Percentiles rank a stretch among this genome's conserved stretches.
Evolutionary conservation across 1,140 invertebrate species (phyloP).

Genomic region (Brachionus manjavacas): DNA sequence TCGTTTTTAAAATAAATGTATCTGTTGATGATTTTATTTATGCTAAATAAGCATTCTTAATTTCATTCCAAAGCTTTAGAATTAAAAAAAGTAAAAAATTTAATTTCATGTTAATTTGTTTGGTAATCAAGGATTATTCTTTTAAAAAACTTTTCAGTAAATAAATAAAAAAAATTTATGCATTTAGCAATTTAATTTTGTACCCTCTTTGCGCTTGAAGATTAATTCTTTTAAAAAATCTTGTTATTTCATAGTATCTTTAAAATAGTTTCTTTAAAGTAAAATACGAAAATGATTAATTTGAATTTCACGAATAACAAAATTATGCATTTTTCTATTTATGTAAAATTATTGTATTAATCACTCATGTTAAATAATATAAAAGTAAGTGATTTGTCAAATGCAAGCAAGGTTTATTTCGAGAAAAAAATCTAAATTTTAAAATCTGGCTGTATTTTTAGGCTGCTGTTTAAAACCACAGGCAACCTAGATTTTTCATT

Average conservation of each 20-base stretch:
- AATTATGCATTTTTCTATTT: not conserved
- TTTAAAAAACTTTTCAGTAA: not conserved
- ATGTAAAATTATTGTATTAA: not conserved
- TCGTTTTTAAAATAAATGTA: too few species aligned
- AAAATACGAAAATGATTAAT: not conserved
- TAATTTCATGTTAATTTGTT: too few species aligned
- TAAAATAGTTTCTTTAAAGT: not conserved
- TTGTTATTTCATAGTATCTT: not conserved
- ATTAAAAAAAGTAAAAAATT: too few species aligned
- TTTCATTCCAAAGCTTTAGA: too few species aligned
- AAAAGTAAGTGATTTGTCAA: not conserved
- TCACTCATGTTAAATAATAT: not conserved
- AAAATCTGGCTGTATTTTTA: too few species aligned
- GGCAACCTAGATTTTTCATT: not conserved
- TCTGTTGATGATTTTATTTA: too few species aligned
- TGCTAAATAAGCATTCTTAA: too few species aligned
- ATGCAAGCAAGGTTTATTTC: not conserved
- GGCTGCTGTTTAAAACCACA: not conserved
- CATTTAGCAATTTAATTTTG: too few species aligned
- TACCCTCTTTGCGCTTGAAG: not conserved
- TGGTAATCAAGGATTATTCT: not conserved
- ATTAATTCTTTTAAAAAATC: not conserved
- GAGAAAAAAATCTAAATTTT: not conserved
- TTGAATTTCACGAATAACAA: not conserved
- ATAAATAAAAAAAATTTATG: too few species aligned